Percentiles rank a stretch among this genome's conserved stretches.
Evolutionary conservation across 2,113 vertebrate species (phyloP).

Genomic region (Daphoenositta chrysoptera): DNA sequence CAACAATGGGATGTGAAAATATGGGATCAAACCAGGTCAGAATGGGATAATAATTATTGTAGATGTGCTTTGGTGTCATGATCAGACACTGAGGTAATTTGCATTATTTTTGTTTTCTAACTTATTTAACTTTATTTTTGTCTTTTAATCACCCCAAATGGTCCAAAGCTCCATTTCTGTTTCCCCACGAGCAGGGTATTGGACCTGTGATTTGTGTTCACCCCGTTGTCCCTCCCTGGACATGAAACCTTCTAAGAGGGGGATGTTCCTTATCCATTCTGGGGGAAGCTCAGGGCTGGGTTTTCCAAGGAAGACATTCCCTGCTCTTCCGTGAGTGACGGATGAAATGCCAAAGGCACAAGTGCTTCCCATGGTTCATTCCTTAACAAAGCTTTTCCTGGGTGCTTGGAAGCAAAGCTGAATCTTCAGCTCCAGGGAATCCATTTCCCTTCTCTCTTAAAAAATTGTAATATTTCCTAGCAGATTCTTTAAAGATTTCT

Average conservation of each 20-base stretch:
- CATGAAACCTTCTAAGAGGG: not conserved
- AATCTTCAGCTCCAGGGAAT: not conserved
- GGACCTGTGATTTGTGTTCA: not conserved
- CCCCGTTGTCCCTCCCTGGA: rapidly evolving
- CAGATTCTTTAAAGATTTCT: not conserved
- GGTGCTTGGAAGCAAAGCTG: not conserved
- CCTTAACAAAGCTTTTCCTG: not conserved
- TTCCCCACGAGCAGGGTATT: not conserved
- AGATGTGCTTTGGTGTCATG: not conserved
- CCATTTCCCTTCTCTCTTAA: not conserved
- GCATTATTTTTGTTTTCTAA: not conserved
- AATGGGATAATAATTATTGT: not conserved
- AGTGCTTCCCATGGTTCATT: not conserved
- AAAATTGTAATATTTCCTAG: not conserved
- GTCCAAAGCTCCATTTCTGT: not conserved
- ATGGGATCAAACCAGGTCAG: not conserved
- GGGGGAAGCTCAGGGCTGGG: not conserved
- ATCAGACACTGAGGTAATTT: not conserved
- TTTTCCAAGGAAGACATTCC: not conserved
- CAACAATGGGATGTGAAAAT: not conserved
- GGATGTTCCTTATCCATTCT: not conserved
- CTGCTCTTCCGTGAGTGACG: not conserved
- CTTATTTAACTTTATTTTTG: not conserved
- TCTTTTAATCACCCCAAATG: not conserved
- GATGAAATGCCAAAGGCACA: not conserved